phyloP scores from a whole-genome alignment of 2,888 invertebrate genomes.

The Dryomyza anilis region DNA sequence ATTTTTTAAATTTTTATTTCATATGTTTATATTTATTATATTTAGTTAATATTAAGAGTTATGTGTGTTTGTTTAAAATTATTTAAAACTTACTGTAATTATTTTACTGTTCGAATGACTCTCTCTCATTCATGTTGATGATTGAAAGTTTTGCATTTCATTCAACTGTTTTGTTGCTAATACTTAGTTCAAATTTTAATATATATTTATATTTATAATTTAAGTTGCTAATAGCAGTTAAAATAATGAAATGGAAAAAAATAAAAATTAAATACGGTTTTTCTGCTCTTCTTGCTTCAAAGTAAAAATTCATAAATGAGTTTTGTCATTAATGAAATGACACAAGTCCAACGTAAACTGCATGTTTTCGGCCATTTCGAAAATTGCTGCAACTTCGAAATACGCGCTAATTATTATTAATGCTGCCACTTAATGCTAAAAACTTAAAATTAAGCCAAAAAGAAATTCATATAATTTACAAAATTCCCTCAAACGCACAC shows the following conservation, averaged over 20 bases:
- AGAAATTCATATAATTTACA: neutral
- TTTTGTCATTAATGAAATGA: too few relatives aligned
- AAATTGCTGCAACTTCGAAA: too few relatives aligned
- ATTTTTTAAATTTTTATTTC: neutral
- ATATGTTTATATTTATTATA: neutral
- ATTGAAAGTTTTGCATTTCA: slow-evolving; percentile 31
- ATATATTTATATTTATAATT: slow-evolving; percentile 39
- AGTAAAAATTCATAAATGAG: slow-evolving; percentile 22
- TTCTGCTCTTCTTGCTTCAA: slow-evolving; percentile 9
- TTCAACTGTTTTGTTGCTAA: slow-evolving; percentile 33
- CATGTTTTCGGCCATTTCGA: slow-evolving; percentile 13
- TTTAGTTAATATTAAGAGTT: too few relatives aligned
- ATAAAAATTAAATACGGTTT: too few relatives aligned
- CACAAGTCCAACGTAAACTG: too few relatives aligned
- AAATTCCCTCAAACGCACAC: too few relatives aligned
- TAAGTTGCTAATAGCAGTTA: slow-evolving; percentile 26
- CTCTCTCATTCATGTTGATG: too few relatives aligned
- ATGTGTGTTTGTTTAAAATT: neutral
- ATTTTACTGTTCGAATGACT: too few relatives aligned
- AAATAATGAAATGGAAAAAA: slow-evolving; percentile 13
- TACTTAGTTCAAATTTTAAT: slow-evolving; percentile 35
- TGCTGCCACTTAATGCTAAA: too few relatives aligned
- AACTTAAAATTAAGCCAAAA: too few relatives aligned
- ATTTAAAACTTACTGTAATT: slow-evolving; percentile 4
- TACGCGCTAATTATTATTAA: too few relatives aligned